phyloP scores from a whole-genome alignment of 2,113 vertebrate species.

The Aplodontia rufa region DNA sequence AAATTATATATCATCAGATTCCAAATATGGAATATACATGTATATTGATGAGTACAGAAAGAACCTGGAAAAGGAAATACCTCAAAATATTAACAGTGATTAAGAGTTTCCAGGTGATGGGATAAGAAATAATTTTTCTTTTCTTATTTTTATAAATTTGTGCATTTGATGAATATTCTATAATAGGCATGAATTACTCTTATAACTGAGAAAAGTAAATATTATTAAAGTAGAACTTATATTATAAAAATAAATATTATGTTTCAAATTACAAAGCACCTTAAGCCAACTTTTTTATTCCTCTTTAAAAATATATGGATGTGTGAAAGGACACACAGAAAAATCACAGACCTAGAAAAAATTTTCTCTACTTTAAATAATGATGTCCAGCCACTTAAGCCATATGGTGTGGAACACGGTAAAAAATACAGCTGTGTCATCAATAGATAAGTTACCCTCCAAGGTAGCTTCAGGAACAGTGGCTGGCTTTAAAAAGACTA shows the following conservation, averaged over 20 bases:
- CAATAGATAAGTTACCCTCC: conserved; percentile 63
- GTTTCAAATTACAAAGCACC: conserved; percentile 20
- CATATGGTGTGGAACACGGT: conserved; percentile 43
- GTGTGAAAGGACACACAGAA: background rate
- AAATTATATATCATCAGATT: background rate
- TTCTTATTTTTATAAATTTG: background rate
- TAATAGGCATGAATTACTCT: background rate
- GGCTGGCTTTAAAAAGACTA: conserved; percentile 63
- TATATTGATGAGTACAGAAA: background rate
- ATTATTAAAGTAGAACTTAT: background rate
- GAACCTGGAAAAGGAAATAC: background rate
- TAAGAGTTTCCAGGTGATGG: background rate
- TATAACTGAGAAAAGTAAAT: background rate
- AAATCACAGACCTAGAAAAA: conserved; percentile 11
- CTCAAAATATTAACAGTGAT: background rate
- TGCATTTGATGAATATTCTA: conserved; percentile 14
- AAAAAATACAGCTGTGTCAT: conserved; percentile 70
- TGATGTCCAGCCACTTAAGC: conserved; percentile 30
- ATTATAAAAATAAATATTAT: conserved; percentile 14
- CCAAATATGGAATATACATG: background rate
- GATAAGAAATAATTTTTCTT: background rate
- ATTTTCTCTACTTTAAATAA: conserved; percentile 56
- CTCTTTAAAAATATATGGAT: background rate
- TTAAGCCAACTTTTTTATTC: background rate
- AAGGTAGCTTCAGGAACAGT: conserved; percentile 57